These are phyloP conservation scores for Atractosteus spatula DNA, from an alignment of 2,113 vertebrate genomes.

Conservation along the genomic window DNA sequence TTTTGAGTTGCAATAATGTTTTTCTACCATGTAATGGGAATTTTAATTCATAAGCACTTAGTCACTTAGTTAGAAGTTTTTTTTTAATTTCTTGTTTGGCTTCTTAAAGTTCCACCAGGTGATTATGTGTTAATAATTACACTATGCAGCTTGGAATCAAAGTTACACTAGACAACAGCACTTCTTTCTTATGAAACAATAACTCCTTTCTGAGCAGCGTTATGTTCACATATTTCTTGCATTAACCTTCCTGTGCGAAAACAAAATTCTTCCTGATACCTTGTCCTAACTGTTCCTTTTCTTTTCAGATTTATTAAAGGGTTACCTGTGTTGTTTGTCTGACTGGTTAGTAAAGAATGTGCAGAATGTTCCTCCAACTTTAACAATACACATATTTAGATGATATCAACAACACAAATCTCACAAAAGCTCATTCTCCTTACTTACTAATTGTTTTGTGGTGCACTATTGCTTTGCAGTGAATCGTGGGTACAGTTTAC, in stretches of 20 bases:
- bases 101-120: neutral
- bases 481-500: constrained; percentile 31
- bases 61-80: too few species aligned
- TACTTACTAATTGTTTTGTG: constrained; percentile 66
- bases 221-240: too few species aligned
- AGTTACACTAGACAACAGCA: neutral
- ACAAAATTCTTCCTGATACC: constrained; percentile 6
- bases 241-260: constrained; percentile 16
- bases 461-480: constrained; percentile 40
- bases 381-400: constrained; percentile 64
- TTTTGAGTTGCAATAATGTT: too few species aligned
- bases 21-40: too few species aligned
- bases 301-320: constrained; percentile 26
- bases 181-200: neutral
- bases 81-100: neutral
- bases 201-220: too few species aligned
- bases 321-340: constrained; percentile 42
- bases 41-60: neutral
- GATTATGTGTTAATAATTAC: neutral
- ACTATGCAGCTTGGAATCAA: neutral
- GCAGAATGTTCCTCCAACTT: constrained; percentile 59
- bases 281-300: constrained; percentile 26
- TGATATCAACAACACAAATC: constrained; percentile 44
- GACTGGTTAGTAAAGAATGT: constrained; percentile 56
- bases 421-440: constrained; percentile 40